Conservation (phyloP, 1,140 invertebrate genomes). For the Pseudomyrmex pallidus region DNA sequence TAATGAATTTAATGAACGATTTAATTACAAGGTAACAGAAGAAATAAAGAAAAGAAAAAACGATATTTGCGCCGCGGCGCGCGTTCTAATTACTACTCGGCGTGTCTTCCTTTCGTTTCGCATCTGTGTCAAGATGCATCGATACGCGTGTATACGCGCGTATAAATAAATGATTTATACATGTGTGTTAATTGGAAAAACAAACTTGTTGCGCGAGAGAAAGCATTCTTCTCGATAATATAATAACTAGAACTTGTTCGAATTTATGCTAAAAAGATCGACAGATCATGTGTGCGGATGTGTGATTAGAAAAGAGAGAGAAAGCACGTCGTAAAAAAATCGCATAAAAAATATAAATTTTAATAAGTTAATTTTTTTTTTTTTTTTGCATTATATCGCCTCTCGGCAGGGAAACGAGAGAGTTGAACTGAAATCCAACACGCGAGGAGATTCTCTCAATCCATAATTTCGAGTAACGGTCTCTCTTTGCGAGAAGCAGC, state of each 20-base stretch:
- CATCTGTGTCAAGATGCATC: slow-evolving; percentile 53
- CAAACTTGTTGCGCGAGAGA: slow-evolving; percentile 19
- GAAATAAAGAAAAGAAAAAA: neutral
- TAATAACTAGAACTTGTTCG: slow-evolving; percentile 1
- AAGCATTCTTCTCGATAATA: slow-evolving; percentile 52
- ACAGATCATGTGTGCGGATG: neutral
- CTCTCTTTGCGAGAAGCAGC: neutral
- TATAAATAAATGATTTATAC: slow-evolving; percentile 67
- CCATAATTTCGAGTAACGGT: slow-evolving; percentile 39
- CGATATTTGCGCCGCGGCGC: neutral
- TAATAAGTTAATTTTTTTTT: too few species aligned
- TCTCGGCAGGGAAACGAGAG: too few species aligned
- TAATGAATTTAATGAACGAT: slow-evolving; percentile 31
- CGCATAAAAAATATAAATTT: too few species aligned
- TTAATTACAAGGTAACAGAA: slow-evolving; percentile 46
- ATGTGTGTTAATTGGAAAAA: slow-evolving; percentile 61
- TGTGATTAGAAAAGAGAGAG: neutral
- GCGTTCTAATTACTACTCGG: slow-evolving; percentile 51
- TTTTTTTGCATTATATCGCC: too few species aligned
- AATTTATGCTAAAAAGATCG: neutral
- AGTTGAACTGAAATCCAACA: neutral
- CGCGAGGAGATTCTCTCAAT: neutral
- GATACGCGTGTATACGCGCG: neutral
- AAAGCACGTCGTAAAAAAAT: neutral
- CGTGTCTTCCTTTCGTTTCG: slow-evolving; percentile 35